phyloP scores from a whole-genome alignment of 2,888 invertebrate species.

The Melinaea menophilus region DNA sequence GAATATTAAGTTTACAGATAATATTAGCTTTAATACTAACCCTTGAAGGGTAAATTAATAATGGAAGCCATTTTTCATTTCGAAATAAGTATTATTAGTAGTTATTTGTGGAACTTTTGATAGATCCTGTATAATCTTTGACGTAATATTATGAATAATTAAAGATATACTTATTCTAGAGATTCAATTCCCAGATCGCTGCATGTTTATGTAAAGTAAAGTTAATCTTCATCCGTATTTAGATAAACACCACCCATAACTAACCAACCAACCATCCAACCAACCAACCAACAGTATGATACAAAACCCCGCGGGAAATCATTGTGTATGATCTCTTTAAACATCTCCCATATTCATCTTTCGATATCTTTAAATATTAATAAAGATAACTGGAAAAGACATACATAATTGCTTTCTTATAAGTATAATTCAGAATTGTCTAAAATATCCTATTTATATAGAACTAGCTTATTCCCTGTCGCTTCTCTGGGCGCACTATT shows the following conservation, averaged over 20 bases:
- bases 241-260: not conserved
- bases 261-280: not conserved
- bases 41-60: no score
- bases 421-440: not conserved
- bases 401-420: not conserved
- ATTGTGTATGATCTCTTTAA: constrained; percentile 19
- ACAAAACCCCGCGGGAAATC: constrained; percentile 19
- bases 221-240: not conserved
- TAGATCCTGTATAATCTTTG: no score
- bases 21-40: no score
- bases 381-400: constrained; percentile 13
- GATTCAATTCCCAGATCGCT: no score
- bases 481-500: no score
- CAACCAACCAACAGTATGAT: not conserved
- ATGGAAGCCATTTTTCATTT: no score
- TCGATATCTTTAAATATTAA: constrained; percentile 15
- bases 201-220: no score
- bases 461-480: no score
- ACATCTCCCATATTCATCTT: constrained; percentile 21
- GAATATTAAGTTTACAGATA: not conserved
- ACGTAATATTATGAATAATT: no score
- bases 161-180: no score
- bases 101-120: no score
- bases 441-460: not conserved
- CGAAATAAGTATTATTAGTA: no score